Conservation (phyloP, 2,113 vertebrate genomes). For the Galeopterus variegatus region DNA sequence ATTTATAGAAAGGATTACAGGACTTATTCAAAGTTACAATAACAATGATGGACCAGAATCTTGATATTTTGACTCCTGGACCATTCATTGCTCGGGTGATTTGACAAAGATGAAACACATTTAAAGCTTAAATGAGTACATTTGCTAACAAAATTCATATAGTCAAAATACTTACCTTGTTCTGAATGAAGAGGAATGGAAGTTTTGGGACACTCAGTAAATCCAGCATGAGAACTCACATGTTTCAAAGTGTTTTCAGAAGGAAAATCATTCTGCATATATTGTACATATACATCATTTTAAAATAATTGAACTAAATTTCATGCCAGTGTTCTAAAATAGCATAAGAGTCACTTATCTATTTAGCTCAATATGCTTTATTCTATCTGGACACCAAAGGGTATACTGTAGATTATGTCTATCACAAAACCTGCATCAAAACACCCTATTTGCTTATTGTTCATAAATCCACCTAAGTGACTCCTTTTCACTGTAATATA, state of each 20-base stretch:
- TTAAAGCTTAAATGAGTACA: constrained; percentile 20
- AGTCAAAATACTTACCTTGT: constrained; percentile 89
- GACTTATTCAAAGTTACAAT: not conserved
- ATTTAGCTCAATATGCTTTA: constrained; percentile 41
- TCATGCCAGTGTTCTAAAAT: not conserved
- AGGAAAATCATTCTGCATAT: constrained; percentile 84
- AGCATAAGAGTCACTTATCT: not conserved
- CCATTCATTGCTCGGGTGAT: not conserved
- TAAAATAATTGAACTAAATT: constrained; percentile 52
- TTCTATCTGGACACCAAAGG: not conserved
- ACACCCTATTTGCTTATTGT: not conserved
- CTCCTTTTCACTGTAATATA: not conserved
- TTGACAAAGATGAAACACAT: constrained; percentile 43
- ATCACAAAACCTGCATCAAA: constrained; percentile 52
- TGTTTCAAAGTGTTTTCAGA: constrained; percentile 90
- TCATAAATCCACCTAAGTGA: constrained; percentile 37
- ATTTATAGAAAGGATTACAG: not conserved
- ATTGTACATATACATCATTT: constrained; percentile 53
- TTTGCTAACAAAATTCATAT: constrained; percentile 9
- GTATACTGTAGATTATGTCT: not conserved
- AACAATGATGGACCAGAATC: constrained; percentile 21
- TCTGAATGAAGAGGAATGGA: constrained; percentile 91
- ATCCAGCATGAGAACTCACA: constrained; percentile 93
- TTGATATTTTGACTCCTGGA: not conserved
- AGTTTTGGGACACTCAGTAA: constrained; percentile 91